phyloP scores from a whole-genome alignment of 2,797 vertebrate genomes.

The Ptychadena robeensis region DNA sequence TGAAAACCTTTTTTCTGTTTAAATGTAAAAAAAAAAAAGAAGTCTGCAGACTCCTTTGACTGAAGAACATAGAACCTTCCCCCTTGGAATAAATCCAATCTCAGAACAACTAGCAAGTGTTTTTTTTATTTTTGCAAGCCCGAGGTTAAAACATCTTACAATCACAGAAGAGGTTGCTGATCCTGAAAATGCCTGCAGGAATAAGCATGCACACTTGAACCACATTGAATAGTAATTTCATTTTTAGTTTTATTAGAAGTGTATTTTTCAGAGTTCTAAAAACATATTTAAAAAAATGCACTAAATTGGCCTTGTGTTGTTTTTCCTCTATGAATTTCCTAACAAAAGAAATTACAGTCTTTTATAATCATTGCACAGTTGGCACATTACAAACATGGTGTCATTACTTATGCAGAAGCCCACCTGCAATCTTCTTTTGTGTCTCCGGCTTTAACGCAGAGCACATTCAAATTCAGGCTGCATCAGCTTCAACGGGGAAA shows the following conservation, averaged over 20 bases:
- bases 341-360: conserved; percentile 57
- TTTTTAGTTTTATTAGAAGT: conserved; percentile 53
- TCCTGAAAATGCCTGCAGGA: conserved; percentile 48
- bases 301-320: conserved; percentile 36
- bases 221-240: conserved; percentile 30
- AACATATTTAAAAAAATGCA: conserved; percentile 4
- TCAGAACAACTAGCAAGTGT: conserved; percentile 50
- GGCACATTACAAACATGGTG: conserved; percentile 40
- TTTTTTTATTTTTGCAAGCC: conserved; percentile 54
- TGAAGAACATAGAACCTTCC: conserved; percentile 36
- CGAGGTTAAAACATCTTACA: conserved; percentile 49
- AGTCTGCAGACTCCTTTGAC: conserved; percentile 13
- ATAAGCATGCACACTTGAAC: conserved; percentile 45
- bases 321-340: conserved; percentile 27
- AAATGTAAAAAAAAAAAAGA: neutral
- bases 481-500: conserved; percentile 13
- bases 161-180: conserved; percentile 56
- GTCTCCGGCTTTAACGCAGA: conserved; percentile 15
- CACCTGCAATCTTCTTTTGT: conserved; percentile 50
- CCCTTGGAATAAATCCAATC: conserved; percentile 55
- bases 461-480: conserved; percentile 50
- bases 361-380: conserved; percentile 43
- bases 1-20: neutral
- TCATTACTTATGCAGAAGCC: conserved; percentile 52
- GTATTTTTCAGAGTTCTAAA: conserved; percentile 39